These are phyloP conservation scores for Lucifuga dentata DNA, from an alignment of 2,113 vertebrate genomes.

Conservation along the genomic window DNA sequence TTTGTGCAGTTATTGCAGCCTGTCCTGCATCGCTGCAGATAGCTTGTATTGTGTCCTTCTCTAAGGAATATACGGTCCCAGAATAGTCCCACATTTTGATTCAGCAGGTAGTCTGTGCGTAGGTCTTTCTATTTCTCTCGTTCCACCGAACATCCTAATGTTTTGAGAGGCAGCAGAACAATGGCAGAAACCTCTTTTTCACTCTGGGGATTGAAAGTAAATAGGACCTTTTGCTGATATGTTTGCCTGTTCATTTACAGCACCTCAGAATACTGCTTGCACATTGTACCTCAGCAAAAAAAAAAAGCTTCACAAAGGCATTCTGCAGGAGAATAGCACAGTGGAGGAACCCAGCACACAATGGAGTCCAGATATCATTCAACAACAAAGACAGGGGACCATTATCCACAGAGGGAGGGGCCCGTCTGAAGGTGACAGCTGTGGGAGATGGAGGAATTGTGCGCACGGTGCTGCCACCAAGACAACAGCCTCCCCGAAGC, in stretches of 20 bases:
- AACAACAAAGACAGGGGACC: constrained; percentile 70
- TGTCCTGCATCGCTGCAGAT: constrained; percentile 40
- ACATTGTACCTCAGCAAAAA: constrained; percentile 43
- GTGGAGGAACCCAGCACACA: constrained; percentile 55
- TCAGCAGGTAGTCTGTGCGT: constrained; percentile 54
- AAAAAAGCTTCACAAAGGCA: constrained; percentile 57
- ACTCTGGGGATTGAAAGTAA: constrained; percentile 57
- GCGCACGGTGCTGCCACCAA: constrained; percentile 43
- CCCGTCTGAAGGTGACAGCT: constrained; percentile 63
- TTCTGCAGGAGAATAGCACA: constrained; percentile 60
- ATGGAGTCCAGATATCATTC: constrained; percentile 76
- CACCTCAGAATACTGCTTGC: constrained; percentile 45
- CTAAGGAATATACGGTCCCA: constrained; percentile 45
- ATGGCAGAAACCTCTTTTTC: constrained; percentile 57
- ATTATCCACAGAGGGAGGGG: constrained; percentile 65
- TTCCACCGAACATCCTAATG: constrained; percentile 51
- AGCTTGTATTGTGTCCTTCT: constrained; percentile 59
- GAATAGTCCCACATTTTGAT: constrained; percentile 41
- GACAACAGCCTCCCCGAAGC: constrained; percentile 57
- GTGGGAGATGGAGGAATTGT: constrained; percentile 48
- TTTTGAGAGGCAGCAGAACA: constrained; percentile 62
- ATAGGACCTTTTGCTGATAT: constrained; percentile 65
- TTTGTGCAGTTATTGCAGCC: constrained; percentile 31
- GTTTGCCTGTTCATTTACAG: constrained; percentile 68
- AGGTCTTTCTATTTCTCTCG: constrained; percentile 49